Conservation (phyloP, 2,888 invertebrate genomes). For the Diarsia mendica region DNA sequence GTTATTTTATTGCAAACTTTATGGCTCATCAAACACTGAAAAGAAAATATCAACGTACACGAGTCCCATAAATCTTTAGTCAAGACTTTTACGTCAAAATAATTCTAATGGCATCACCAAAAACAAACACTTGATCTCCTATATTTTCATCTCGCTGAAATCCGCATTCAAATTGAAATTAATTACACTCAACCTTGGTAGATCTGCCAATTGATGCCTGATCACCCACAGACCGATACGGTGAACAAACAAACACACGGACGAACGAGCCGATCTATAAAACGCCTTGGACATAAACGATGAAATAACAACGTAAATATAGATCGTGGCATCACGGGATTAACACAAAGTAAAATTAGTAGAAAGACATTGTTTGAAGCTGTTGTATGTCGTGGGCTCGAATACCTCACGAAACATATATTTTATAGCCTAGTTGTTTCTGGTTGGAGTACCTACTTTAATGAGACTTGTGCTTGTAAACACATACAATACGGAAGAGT, state of each 20-base stretch:
- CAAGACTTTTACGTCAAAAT: not conserved
- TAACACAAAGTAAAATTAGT: constrained; percentile 12
- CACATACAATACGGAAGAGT: not conserved
- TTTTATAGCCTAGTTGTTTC: not conserved
- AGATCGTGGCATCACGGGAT: constrained; percentile 26
- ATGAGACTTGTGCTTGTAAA: not conserved
- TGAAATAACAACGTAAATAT: constrained; percentile 58
- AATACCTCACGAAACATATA: not conserved
- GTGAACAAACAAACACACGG: constrained; percentile 63
- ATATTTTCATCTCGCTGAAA: constrained; percentile 32
- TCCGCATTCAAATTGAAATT: constrained; percentile 39
- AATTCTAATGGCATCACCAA: constrained; percentile 3
- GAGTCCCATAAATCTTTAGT: not conserved
- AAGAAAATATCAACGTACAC: not conserved
- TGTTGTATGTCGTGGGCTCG: not conserved
- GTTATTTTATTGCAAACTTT: not conserved
- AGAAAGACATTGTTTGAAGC: not conserved
- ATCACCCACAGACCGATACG: constrained; percentile 54
- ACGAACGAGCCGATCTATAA: constrained; percentile 53
- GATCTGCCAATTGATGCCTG: constrained; percentile 57
- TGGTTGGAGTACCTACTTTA: not conserved
- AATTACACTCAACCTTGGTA: constrained; percentile 63
- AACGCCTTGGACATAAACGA: constrained; percentile 59
- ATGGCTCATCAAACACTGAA: not conserved
- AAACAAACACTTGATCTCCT: not conserved